phyloP scores from a whole-genome alignment of 1,140 invertebrate genomes.

The Lepidurus packardi region DNA sequence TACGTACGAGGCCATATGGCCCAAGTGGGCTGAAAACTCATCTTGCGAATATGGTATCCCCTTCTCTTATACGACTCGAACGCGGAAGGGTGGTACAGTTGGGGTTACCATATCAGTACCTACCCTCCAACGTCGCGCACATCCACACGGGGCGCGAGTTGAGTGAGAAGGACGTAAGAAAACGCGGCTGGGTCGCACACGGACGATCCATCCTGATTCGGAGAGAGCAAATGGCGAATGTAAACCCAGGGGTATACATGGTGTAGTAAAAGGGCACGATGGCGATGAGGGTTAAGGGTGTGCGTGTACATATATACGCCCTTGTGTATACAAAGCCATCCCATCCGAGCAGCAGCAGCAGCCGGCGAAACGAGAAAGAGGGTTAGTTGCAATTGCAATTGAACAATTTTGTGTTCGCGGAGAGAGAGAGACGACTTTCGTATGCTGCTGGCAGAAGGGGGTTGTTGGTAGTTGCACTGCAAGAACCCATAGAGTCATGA shows the following conservation, averaged over 20 bases:
- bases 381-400: constrained; percentile 19
- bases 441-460: neutral
- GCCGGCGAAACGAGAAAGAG: constrained; percentile 20
- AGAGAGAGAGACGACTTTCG: neutral
- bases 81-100: neutral
- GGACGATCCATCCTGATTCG: constrained; percentile 17
- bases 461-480: neutral
- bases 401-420: neutral
- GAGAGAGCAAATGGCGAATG: constrained; percentile 12
- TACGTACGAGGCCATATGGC: neutral
- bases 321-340: neutral
- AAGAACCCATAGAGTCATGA: neutral
- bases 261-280: constrained; percentile 14
- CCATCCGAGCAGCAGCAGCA: neutral
- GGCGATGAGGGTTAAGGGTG: constrained; percentile 20
- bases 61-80: too few species aligned
- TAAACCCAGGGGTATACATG: constrained; percentile 8
- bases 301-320: constrained; percentile 5
- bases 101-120: neutral
- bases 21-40: constrained; percentile 9
- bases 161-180: neutral
- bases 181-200: neutral
- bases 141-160: neutral
- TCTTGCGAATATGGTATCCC: neutral
- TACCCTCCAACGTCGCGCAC: neutral